Conservation (phyloP, 2,797 vertebrate species). For the Tragopan temminckii region DNA sequence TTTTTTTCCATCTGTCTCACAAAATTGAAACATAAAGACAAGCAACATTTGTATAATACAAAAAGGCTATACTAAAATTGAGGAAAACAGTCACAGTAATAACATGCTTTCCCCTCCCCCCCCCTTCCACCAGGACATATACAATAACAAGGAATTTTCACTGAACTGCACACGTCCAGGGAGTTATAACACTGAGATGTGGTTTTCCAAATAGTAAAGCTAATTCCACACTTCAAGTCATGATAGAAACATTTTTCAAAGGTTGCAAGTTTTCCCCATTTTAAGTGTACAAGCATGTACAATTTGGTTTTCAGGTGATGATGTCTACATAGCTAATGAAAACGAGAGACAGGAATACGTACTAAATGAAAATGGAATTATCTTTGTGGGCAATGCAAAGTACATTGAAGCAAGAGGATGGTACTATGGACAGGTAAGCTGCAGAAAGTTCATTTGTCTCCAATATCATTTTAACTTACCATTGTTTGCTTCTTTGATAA, state of each 20-base stretch:
- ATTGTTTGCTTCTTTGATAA: neutral
- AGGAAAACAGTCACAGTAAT: neutral
- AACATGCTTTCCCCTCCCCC: neutral
- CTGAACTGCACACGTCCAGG: neutral
- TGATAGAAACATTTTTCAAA: neutral
- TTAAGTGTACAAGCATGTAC: neutral
- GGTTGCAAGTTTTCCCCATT: neutral
- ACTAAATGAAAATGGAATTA: slow-evolving; percentile 90
- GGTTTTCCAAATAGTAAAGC: neutral
- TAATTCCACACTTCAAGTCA: neutral
- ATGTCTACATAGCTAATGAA: slow-evolving; percentile 89
- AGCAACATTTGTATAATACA: neutral
- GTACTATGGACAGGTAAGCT: slow-evolving; percentile 93
- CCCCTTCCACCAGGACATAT: neutral
- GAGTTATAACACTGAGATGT: neutral
- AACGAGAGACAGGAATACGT: slow-evolving; percentile 90
- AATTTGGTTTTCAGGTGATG: slow-evolving; percentile 84
- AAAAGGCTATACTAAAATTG: neutral
- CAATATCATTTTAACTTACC: neutral
- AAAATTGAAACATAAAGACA: neutral
- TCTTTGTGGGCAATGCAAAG: slow-evolving; percentile 91
- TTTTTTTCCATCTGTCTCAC: neutral
- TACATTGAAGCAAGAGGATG: slow-evolving; percentile 89
- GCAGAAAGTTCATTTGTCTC: neutral
- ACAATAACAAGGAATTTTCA: neutral